A percentile compares a stretch with the other conserved stretches of the same genome.
phyloP scores from a whole-genome alignment of 2,888 invertebrate species.

The Eupithecia exiguata region DNA sequence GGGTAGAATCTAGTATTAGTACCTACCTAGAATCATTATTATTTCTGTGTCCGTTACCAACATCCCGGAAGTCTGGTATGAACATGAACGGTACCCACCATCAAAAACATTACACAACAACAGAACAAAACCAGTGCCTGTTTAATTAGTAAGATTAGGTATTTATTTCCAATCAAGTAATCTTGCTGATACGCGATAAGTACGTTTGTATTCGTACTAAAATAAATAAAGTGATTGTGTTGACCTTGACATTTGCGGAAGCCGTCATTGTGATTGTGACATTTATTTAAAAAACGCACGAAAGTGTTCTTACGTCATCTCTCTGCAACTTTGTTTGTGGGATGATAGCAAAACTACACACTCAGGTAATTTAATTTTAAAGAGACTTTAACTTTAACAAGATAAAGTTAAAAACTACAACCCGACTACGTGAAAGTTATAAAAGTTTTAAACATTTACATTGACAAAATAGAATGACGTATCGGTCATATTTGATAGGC shows the following conservation, averaged over 20 bases:
- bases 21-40: too few species aligned
- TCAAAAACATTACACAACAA: neutral
- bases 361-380: too few species aligned
- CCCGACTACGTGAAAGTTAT: too few species aligned
- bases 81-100: too few species aligned
- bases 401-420: too few species aligned
- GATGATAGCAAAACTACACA: neutral
- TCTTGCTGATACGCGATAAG: neutral
- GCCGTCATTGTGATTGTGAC: conserved; percentile 47
- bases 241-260: conserved; percentile 54
- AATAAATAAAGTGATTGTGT: conserved; percentile 38
- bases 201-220: neutral
- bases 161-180: conserved; percentile 8
- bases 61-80: too few species aligned
- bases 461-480: too few species aligned
- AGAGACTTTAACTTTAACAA: too few species aligned
- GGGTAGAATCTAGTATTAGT: too few species aligned
- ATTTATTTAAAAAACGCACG: conserved; percentile 44
- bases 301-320: conserved; percentile 39
- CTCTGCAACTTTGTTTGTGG: conserved; percentile 7
- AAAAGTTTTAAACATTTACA: too few species aligned
- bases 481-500: too few species aligned
- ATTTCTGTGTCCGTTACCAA: too few species aligned
- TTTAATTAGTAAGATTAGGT: neutral
- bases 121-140: neutral